A percentile compares a stretch with the other conserved stretches of the same genome.
Evolutionary conservation across 1,140 invertebrate genomes (phyloP).

Genomic region (Mizuhopecten yessoensis): DNA sequence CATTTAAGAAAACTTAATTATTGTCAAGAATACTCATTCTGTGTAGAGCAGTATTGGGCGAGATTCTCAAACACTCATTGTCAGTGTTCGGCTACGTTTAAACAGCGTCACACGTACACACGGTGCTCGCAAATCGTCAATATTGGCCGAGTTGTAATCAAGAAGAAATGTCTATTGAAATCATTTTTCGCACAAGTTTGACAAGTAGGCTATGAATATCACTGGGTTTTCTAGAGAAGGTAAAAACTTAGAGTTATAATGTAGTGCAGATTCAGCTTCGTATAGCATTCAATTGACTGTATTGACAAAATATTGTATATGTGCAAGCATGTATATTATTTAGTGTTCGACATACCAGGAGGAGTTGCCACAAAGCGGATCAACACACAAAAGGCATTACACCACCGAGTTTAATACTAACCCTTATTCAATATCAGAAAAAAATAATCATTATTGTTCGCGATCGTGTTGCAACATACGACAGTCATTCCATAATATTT

Average conservation of each 20-base stretch:
- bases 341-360: not conserved
- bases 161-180: constrained; percentile 3
- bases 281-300: not conserved
- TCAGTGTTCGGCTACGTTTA: not conserved
- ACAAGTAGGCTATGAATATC: constrained; percentile 34
- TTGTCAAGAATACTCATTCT: constrained; percentile 35
- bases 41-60: not conserved
- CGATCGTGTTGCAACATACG: not conserved
- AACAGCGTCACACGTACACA: not conserved
- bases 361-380: not conserved
- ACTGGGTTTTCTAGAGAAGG: not conserved
- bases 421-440: not conserved
- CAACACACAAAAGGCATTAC: not conserved
- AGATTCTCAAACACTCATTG: constrained; percentile 19
- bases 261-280: not conserved
- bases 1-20: constrained; percentile 40
- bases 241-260: not conserved
- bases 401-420: not conserved
- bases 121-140: not conserved
- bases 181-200: not conserved
- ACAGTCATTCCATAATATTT: not conserved
- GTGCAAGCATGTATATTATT: not conserved
- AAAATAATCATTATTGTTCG: constrained; percentile 28
- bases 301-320: constrained; percentile 5
- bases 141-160: not conserved